A percentile compares a stretch with the other conserved stretches of the same genome.
These are phyloP conservation scores for Lycocerus yunnanus DNA, from an alignment of 2,888 invertebrate species.

Conservation along the genomic window DNA sequence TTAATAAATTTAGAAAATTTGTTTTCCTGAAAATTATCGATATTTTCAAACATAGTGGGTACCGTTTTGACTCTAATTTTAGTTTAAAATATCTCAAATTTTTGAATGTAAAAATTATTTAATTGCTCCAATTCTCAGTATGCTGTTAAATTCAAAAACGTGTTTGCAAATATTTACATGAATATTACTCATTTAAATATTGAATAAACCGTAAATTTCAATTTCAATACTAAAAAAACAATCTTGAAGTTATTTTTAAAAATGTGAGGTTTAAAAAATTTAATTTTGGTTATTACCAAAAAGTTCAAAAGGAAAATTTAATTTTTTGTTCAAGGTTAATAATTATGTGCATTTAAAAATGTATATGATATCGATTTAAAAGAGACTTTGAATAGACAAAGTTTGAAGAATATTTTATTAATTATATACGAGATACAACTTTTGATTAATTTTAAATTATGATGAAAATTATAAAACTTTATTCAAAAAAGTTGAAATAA, in stretches of 20 bases:
- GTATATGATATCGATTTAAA: background rate
- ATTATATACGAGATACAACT: background rate
- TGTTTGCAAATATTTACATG: no score
- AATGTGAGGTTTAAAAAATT: no score
- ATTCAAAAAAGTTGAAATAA: background rate
- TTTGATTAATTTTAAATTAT: background rate
- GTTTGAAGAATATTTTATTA: background rate
- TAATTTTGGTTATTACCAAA: no score
- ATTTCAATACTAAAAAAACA: no score
- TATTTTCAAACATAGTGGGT: background rate
- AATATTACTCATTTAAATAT: no score
- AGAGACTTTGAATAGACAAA: background rate
- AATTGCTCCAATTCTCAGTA: no score
- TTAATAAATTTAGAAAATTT: background rate
- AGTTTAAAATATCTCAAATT: no score
- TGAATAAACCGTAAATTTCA: no score
- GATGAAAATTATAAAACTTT: background rate
- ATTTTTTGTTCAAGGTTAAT: background rate
- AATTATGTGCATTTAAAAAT: background rate
- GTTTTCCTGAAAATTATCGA: background rate
- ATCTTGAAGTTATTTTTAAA: no score
- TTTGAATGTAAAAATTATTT: no score
- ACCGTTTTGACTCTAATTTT: no score
- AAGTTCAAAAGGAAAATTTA: background rate
- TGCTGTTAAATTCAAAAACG: no score